Evolutionary conservation across 2,888 invertebrate genomes (phyloP).

Genomic region (Plemyria rubiginata): DNA sequence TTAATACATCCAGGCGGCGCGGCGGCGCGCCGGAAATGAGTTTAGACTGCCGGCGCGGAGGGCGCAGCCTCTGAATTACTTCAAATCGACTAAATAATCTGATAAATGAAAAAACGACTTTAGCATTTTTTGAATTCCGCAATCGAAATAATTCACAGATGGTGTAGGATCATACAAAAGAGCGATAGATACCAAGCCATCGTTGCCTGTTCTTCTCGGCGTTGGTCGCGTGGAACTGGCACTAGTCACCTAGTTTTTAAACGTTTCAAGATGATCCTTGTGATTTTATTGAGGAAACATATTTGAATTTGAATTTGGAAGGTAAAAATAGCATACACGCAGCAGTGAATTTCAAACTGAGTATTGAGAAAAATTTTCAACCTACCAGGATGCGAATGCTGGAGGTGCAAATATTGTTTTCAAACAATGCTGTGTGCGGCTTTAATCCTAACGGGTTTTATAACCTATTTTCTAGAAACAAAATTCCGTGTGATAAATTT

Average conservation of each 20-base stretch:
- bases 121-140: conserved; percentile 15
- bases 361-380: neutral
- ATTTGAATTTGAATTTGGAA: no score
- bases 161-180: no score
- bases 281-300: no score
- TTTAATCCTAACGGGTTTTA: no score
- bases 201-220: no score
- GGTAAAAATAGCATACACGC: neutral
- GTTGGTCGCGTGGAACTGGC: no score
- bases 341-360: neutral
- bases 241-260: no score
- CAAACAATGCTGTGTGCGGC: neutral
- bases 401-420: neutral
- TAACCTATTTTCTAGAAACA: no score
- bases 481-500: no score
- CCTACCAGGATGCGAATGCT: neutral
- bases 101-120: conserved; percentile 25
- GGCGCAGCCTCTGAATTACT: conserved; percentile 67
- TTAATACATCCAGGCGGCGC: conserved; percentile 89
- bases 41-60: conserved; percentile 76
- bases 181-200: no score
- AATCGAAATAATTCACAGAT: conserved; percentile 9
- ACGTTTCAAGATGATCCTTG: no score
- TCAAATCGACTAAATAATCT: conserved; percentile 35
- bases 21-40: conserved; percentile 86